A percentile compares a stretch with the other conserved stretches of the same genome.
phyloP scores from a whole-genome alignment of 2,113 vertebrate species.

The Sialia sialis region DNA sequence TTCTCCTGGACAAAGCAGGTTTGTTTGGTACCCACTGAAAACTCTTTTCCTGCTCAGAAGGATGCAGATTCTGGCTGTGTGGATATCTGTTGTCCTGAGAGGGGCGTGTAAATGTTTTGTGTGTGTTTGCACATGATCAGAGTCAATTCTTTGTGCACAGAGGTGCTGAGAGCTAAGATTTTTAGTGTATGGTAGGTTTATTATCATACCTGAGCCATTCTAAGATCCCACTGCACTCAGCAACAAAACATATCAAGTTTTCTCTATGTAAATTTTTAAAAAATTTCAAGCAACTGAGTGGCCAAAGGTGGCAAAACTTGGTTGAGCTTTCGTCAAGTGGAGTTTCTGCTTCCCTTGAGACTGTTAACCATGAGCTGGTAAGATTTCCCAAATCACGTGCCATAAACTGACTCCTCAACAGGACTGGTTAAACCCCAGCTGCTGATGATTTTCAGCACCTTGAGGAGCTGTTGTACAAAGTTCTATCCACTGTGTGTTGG shows the following conservation, averaged over 20 bases:
- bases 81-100: background rate
- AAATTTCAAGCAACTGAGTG: background rate
- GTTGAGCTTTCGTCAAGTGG: background rate
- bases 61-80: background rate
- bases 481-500: fast-evolving
- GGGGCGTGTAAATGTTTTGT: fast-evolving
- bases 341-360: fast-evolving
- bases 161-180: background rate
- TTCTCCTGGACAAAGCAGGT: background rate
- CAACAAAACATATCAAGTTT: background rate
- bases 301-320: background rate
- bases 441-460: background rate
- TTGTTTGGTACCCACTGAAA: background rate
- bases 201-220: background rate
- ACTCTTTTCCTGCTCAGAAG: background rate
- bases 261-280: background rate
- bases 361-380: background rate
- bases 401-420: background rate
- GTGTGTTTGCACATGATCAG: background rate
- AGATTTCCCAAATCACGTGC: background rate
- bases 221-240: background rate
- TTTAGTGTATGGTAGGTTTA: background rate
- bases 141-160: background rate
- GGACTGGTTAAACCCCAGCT: background rate
- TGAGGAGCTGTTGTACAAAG: background rate